These are phyloP conservation scores for Sinocyclocheilus maitianheensis DNA, from an alignment of 2,113 vertebrate genomes.

Conservation along the genomic window DNA sequence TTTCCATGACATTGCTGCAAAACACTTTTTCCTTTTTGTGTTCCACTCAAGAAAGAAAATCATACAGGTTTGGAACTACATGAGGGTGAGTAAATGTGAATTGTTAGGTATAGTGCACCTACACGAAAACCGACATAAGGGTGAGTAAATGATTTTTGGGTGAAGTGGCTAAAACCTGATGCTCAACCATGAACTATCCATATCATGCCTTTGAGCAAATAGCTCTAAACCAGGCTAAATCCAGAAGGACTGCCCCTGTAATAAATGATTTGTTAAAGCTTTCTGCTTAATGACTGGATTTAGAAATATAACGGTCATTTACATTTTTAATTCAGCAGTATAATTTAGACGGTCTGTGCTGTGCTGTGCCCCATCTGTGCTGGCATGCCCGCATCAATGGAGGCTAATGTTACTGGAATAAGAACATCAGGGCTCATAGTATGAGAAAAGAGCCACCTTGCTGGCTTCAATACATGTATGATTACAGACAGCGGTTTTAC, in stretches of 20 bases:
- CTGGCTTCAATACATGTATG: conserved; percentile 31
- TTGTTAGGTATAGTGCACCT: not conserved
- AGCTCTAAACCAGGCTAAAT: not conserved
- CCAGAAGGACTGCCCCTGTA: not conserved
- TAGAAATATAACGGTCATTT: not conserved
- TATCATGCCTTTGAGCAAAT: not conserved
- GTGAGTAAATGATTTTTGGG: not conserved
- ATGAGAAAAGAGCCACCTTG: conserved; percentile 11
- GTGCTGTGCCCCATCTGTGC: not conserved
- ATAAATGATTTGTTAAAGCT: not conserved
- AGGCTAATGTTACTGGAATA: conserved; percentile 18
- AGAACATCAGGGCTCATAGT: not conserved
- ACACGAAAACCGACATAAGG: not conserved
- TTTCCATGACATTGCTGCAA: not conserved
- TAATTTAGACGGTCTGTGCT: not conserved
- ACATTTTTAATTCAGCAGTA: conserved; percentile 19
- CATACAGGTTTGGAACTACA: not conserved
- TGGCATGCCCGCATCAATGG: not conserved
- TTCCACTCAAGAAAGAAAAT: not conserved
- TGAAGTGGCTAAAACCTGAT: not conserved
- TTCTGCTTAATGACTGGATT: not conserved
- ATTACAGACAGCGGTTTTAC: conserved; percentile 18
- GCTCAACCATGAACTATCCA: not conserved
- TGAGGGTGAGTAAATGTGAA: not conserved
- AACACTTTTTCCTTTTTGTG: not conserved